Evolutionary conservation across 2,113 vertebrate species (phyloP).

Genomic region (Ceyx melanurus): DNA sequence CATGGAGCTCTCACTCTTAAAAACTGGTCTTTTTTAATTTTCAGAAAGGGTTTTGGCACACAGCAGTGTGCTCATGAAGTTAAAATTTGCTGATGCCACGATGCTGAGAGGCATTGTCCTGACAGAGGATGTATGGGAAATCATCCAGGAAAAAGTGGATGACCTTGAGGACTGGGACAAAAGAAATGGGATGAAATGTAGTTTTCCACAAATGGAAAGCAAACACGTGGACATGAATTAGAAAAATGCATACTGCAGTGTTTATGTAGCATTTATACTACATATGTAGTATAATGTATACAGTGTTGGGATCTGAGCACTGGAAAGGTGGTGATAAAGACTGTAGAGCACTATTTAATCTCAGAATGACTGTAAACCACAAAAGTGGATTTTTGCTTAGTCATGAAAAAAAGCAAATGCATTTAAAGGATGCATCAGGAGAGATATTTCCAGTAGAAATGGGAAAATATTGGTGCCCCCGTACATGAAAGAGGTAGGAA

Average conservation of each 20-base stretch:
- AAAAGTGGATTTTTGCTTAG: not conserved
- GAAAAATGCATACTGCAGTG: not conserved
- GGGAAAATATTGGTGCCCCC: not conserved
- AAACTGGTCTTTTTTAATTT: conserved; percentile 24
- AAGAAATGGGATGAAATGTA: conserved; percentile 7
- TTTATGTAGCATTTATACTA: not conserved
- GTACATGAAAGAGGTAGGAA: not conserved
- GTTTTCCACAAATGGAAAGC: not conserved
- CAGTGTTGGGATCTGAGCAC: not conserved
- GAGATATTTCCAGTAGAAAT: not conserved
- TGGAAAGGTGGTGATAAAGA: not conserved
- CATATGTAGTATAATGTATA: not conserved
- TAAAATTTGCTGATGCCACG: conserved; percentile 49
- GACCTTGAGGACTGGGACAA: conserved; percentile 41
- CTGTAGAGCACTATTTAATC: not conserved
- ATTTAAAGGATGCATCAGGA: not conserved
- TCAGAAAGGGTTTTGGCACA: conserved; percentile 38
- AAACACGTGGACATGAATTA: not conserved
- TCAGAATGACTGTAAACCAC: not conserved
- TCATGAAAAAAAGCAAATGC: not conserved
- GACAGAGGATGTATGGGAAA: conserved; percentile 34
- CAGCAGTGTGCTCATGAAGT: conserved; percentile 7
- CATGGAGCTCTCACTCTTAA: not conserved
- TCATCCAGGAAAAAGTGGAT: conserved; percentile 48
- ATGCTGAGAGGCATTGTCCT: conserved; percentile 55